Evolutionary conservation across 2,113 vertebrate genomes (phyloP).

Genomic region (Triplophysa dalaica): DNA sequence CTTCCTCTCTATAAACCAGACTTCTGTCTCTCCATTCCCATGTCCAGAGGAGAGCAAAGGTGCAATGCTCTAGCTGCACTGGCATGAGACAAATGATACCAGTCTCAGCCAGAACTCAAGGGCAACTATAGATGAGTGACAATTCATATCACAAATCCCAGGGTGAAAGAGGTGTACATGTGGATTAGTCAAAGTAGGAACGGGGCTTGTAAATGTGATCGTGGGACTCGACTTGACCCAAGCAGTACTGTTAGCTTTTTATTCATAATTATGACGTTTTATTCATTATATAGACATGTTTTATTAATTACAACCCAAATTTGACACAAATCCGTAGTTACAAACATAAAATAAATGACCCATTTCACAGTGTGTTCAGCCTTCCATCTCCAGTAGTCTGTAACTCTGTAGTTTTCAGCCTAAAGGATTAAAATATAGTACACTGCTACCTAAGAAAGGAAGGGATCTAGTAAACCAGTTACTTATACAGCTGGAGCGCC

Average conservation of each 20-base stretch:
- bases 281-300: too few relatives aligned
- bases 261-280: too few relatives aligned
- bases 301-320: too few relatives aligned
- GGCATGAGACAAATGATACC: background rate
- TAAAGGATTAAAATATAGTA: too few relatives aligned
- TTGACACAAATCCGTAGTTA: too few relatives aligned
- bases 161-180: background rate
- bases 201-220: background rate
- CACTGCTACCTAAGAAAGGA: too few relatives aligned
- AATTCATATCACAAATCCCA: background rate
- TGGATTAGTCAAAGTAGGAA: background rate
- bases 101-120: constrained; percentile 4
- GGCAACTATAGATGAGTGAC: constrained; percentile 21
- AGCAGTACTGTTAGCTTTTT: background rate
- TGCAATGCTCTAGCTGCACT: background rate
- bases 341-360: too few relatives aligned
- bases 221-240: background rate
- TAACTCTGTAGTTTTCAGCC: too few relatives aligned
- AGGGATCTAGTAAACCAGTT: too few relatives aligned
- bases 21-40: background rate
- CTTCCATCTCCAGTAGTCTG: too few relatives aligned
- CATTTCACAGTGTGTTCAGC: too few relatives aligned
- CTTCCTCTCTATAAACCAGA: background rate
- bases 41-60: background rate
- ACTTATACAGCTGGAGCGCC: too few relatives aligned